These are phyloP conservation scores for Anser cygnoides DNA, from an alignment of 2,113 vertebrate species.

Conservation along the genomic window DNA sequence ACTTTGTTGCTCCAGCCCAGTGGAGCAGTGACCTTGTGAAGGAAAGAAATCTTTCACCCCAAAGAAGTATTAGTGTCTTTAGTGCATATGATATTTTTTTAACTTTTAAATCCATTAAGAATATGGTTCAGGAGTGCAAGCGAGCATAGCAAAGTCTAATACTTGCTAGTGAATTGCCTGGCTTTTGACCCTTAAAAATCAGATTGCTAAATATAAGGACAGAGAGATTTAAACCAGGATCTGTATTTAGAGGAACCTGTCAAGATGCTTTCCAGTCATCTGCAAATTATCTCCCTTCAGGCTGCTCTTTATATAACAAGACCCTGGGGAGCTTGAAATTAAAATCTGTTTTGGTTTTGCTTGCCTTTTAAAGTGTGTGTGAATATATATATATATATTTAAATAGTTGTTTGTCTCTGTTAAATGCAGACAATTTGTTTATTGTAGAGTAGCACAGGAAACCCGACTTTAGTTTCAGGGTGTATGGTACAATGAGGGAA, in stretches of 20 bases:
- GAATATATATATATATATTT: not conserved
- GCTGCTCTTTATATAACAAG: conserved; percentile 9
- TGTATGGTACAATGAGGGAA: not conserved
- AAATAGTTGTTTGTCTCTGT: not conserved
- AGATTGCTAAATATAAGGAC: not conserved
- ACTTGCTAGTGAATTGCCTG: not conserved
- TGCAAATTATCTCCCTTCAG: not conserved
- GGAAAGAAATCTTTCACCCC: not conserved
- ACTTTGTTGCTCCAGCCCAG: not conserved
- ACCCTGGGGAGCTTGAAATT: not conserved
- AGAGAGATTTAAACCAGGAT: not conserved
- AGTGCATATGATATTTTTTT: not conserved
- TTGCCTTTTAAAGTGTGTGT: not conserved
- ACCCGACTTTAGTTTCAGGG: not conserved
- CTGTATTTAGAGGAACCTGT: not conserved
- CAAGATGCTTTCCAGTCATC: not conserved
- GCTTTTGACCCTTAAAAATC: not conserved
- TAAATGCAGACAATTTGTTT: not conserved
- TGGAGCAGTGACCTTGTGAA: conserved; percentile 1
- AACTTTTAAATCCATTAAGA: not conserved
- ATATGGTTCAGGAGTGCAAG: not conserved
- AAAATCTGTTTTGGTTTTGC: not conserved
- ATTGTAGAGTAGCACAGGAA: not conserved
- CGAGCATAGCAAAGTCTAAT: not conserved
- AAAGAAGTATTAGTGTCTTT: not conserved